A percentile compares a stretch with the other conserved stretches of the same genome.
Conservation (phyloP, 2,113 vertebrate species). For the Pedionomus torquatus region DNA sequence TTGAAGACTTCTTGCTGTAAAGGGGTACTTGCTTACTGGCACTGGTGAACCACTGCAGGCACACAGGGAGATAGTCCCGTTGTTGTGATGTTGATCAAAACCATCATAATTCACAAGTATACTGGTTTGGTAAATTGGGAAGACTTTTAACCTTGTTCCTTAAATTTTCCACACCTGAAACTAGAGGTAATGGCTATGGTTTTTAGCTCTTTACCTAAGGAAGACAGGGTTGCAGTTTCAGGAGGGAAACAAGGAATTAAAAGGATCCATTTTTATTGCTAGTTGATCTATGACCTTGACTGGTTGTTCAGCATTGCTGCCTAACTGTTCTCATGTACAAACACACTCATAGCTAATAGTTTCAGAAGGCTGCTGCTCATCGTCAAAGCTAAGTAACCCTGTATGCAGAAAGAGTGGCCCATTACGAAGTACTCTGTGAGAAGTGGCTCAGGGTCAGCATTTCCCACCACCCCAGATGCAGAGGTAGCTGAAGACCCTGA, state of each 20-base stretch:
- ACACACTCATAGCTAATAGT: neutral
- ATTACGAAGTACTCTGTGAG: neutral
- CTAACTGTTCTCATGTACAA: neutral
- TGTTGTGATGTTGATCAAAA: neutral
- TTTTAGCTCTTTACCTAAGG: neutral
- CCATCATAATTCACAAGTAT: neutral
- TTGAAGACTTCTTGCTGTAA: neutral
- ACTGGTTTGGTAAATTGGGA: neutral
- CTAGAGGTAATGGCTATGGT: neutral
- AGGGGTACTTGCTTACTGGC: neutral
- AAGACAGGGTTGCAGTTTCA: neutral
- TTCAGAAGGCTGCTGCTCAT: neutral
- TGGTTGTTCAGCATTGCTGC: neutral
- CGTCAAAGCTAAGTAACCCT: neutral
- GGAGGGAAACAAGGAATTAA: neutral
- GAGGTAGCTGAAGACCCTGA: accelerated
- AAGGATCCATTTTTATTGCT: neutral
- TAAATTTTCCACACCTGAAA: neutral
- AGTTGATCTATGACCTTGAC: neutral
- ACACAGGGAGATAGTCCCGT: neutral
- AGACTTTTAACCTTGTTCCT: neutral
- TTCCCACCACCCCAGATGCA: neutral
- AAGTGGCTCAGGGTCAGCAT: neutral
- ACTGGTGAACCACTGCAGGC: neutral
- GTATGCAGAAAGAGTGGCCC: neutral